Evolutionary conservation across 2,113 vertebrate species (phyloP).

Genomic region (Gila orcuttii): DNA sequence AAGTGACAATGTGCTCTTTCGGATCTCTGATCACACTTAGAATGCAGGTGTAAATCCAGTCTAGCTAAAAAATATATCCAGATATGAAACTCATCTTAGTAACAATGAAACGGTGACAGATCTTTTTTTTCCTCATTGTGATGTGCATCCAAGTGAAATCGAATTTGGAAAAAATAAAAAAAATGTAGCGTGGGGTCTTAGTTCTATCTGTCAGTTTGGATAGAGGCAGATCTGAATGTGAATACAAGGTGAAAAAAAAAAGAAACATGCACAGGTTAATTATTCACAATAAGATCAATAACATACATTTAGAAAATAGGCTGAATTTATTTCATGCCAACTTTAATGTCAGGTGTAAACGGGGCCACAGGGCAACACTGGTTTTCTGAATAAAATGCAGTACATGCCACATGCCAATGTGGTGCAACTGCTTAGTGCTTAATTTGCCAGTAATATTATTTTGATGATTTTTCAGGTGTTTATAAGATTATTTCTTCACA

Average conservation of each 20-base stretch:
- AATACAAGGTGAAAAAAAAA: not conserved
- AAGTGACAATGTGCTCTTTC: not conserved
- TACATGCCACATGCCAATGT: not conserved
- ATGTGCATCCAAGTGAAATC: not conserved
- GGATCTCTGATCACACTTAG: not conserved
- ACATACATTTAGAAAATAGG: not conserved
- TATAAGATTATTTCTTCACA: constrained; percentile 39
- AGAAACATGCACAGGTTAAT: too few relatives aligned
- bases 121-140: not conserved
- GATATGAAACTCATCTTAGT: not conserved
- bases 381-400: constrained; percentile 1
- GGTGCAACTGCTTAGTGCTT: not conserved
- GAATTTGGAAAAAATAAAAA: not conserved
- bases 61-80: not conserved
- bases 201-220: not conserved
- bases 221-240: not conserved
- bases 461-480: constrained; percentile 29
- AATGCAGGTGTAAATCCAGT: not conserved
- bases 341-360: not conserved
- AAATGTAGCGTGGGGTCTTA: not conserved
- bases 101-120: not conserved
- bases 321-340: not conserved
- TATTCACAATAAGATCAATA: too few relatives aligned
- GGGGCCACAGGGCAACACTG: not conserved
- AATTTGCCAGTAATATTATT: not conserved